phyloP scores from a whole-genome alignment of 2,888 invertebrate species.

The Auanema sp. region DNA sequence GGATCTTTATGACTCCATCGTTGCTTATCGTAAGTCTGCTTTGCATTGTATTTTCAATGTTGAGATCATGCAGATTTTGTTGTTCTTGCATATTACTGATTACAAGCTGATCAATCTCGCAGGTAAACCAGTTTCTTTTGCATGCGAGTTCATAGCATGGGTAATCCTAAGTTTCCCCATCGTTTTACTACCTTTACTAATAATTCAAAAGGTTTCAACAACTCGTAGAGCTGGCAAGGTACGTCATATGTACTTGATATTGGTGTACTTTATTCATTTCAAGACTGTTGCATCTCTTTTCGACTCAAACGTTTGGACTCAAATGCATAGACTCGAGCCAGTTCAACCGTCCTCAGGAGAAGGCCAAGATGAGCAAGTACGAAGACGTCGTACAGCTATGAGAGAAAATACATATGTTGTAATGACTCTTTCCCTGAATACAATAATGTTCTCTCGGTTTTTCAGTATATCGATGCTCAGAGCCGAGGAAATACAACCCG shows the following conservation, averaged over 20 bases:
- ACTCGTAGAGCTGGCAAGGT: neutral
- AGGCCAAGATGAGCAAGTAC: neutral
- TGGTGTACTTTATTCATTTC: too few relatives aligned
- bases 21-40: slow-evolving; percentile 42
- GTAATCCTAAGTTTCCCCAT: slow-evolving; percentile 55
- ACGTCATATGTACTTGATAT: too few relatives aligned
- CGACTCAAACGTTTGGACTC: slow-evolving; percentile 35
- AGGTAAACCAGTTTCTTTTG: slow-evolving; percentile 30
- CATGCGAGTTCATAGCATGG: slow-evolving; percentile 54
- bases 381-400: slow-evolving; percentile 10
- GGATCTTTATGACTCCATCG: slow-evolving; percentile 52
- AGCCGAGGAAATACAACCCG: slow-evolving; percentile 57
- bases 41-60: neutral
- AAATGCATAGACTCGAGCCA: slow-evolving; percentile 15
- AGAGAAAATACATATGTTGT: slow-evolving; percentile 25
- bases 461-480: slow-evolving; percentile 58
- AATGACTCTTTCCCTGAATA: neutral
- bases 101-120: slow-evolving; percentile 29
- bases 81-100: neutral
- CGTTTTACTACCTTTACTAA: slow-evolving; percentile 45
- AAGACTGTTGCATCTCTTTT: slow-evolving; percentile 30
- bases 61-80: neutral
- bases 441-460: neutral
- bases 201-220: neutral
- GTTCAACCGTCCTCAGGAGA: neutral